phyloP scores from a whole-genome alignment of 1,140 invertebrate genomes.

The Belonocnema kinseyi region DNA sequence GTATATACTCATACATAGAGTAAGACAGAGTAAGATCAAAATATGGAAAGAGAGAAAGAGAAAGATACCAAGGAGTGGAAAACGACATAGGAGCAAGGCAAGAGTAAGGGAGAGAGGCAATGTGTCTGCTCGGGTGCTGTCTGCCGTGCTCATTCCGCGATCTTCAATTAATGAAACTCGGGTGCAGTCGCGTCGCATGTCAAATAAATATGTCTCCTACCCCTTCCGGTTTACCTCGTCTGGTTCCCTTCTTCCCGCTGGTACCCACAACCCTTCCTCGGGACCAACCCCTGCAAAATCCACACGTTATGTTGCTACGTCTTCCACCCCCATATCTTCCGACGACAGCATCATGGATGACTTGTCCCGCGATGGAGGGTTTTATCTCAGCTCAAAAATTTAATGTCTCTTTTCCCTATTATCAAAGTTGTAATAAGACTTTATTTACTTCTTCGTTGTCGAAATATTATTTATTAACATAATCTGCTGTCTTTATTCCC shows the following conservation, averaged over 20 bases:
- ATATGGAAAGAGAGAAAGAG: conserved; percentile 42
- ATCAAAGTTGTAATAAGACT: conserved; percentile 21
- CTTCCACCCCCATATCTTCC: conserved; percentile 38
- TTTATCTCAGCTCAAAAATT: neutral
- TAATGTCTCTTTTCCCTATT: neutral
- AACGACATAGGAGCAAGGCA: conserved; percentile 50
- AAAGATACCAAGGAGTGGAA: conserved; percentile 49
- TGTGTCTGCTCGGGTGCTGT: conserved; percentile 68
- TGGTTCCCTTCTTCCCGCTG: conserved; percentile 45
- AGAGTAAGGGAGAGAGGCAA: conserved; percentile 48
- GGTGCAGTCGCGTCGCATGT: conserved; percentile 76
- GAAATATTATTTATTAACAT: too few relatives aligned
- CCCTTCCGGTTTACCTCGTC: conserved; percentile 52
- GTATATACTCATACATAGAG: conserved; percentile 35
- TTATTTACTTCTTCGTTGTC: neutral
- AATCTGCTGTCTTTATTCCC: too few relatives aligned
- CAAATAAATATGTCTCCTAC: conserved; percentile 76
- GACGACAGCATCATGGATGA: conserved; percentile 8
- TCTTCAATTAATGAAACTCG: conserved; percentile 78
- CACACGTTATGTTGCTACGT: conserved; percentile 17
- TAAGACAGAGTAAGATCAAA: conserved; percentile 43
- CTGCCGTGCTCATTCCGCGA: conserved; percentile 74
- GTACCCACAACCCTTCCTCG: conserved; percentile 54
- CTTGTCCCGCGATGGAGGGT: neutral
- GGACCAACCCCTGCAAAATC: conserved; percentile 50